phyloP scores from a whole-genome alignment of 2,888 invertebrate species.

The Dynastes tityus region DNA sequence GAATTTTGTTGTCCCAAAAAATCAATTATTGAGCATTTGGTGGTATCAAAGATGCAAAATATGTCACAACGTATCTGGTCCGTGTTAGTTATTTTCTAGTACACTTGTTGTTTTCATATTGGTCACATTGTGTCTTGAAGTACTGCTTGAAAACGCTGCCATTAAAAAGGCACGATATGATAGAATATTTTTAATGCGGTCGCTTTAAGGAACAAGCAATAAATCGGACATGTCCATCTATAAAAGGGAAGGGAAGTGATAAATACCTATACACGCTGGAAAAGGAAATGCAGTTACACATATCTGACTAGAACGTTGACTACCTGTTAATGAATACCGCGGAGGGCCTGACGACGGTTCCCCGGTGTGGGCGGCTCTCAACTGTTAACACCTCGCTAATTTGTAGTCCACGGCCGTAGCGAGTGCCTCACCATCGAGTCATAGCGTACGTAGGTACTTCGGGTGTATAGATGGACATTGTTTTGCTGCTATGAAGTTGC shows the following conservation, averaged over 20 bases:
- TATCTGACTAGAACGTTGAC: conserved; percentile 38
- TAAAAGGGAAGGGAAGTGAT: conserved; percentile 47
- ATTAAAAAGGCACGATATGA: no score
- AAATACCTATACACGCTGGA: conserved; percentile 19
- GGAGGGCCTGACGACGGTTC: conserved; percentile 15
- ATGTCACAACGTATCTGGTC: no score
- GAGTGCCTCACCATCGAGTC: conserved; percentile 51
- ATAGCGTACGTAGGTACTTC: conserved; percentile 23
- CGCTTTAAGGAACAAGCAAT: conserved; percentile 17
- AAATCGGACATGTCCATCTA: conserved; percentile 36
- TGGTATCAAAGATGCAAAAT: no score
- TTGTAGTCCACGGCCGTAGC: conserved; percentile 47
- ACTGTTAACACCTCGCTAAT: conserved; percentile 52
- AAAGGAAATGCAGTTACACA: conserved; percentile 45
- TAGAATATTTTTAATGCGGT: neutral
- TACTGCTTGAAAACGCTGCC: no score
- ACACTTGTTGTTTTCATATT: no score
- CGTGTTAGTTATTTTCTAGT: no score
- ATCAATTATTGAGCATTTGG: no score
- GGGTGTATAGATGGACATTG: conserved; percentile 56
- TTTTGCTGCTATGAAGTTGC: conserved; percentile 57
- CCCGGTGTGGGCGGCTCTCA: conserved; percentile 34
- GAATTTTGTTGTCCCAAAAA: no score
- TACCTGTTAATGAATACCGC: conserved; percentile 43
- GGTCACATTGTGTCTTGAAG: no score